Evolutionary conservation across 2,797 vertebrate genomes (phyloP).

Genomic region (Enteromius unitaeniatus): DNA sequence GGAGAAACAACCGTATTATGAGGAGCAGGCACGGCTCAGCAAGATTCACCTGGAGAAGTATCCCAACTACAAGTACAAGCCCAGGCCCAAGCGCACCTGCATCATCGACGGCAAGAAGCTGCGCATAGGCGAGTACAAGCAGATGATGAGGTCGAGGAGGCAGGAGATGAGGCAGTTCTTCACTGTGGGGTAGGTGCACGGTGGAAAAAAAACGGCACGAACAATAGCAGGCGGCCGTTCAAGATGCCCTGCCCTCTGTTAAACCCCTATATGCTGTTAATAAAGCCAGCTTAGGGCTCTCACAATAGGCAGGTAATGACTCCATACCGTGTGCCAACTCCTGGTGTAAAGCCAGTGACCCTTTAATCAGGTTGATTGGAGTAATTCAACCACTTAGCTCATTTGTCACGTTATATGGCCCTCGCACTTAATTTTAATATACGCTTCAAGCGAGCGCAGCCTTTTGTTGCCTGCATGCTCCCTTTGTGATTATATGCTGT

Average conservation of each 20-base stretch:
- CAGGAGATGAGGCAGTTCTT: slow-evolving; percentile 99
- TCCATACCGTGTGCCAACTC: slow-evolving; percentile 40
- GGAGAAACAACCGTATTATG: slow-evolving; percentile 98
- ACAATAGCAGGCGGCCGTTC: slow-evolving; percentile 13
- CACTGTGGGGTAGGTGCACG: slow-evolving; percentile 90
- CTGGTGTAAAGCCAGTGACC: slow-evolving; percentile 44
- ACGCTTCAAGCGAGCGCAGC: slow-evolving; percentile 17
- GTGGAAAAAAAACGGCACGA: slow-evolving; percentile 50
- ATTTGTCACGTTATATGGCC: slow-evolving; percentile 52
- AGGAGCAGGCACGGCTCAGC: slow-evolving; percentile 98
- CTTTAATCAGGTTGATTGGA: slow-evolving; percentile 49
- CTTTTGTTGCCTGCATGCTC: slow-evolving; percentile 38
- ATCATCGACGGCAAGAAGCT: slow-evolving; percentile 99
- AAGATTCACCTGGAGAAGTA: slow-evolving; percentile 99
- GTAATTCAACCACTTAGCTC: slow-evolving; percentile 49
- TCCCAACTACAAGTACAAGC: slow-evolving; percentile 99
- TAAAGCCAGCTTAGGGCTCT: slow-evolving; percentile 29
- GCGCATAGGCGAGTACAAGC: slow-evolving; percentile 98
- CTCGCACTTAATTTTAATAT: slow-evolving; percentile 47
- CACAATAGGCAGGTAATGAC: slow-evolving; percentile 53
- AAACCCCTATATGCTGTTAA: slow-evolving; percentile 15
- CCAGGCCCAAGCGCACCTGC: slow-evolving; percentile 98
- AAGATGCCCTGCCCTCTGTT: slow-evolving; percentile 12
- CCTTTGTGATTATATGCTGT: slow-evolving; percentile 45
- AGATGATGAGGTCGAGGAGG: slow-evolving; percentile 97